These are phyloP conservation scores for Lepidochrysops patricia DNA, from an alignment of 2,888 invertebrate species.

Conservation along the genomic window DNA sequence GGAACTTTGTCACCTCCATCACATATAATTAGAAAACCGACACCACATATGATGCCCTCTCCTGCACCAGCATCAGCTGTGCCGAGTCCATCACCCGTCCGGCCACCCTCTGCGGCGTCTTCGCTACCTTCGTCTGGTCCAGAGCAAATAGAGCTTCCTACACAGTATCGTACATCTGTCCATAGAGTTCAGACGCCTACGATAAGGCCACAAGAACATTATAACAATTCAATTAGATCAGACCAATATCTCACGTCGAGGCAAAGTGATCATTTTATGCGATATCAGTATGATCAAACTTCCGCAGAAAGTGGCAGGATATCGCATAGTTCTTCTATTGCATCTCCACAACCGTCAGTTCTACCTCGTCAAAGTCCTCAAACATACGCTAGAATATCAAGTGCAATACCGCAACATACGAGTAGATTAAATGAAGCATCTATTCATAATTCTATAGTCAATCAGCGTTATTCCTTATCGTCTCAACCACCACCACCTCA, in stretches of 20 bases:
- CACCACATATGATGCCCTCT: constrained; percentile 45
- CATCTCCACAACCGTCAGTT: constrained; percentile 51
- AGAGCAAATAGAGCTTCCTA: constrained; percentile 40
- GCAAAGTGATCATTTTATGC: constrained; percentile 51
- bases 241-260: constrained; percentile 57
- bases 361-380: constrained; percentile 57
- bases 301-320: constrained; percentile 43
- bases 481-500: constrained; percentile 55
- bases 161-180: constrained; percentile 41
- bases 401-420: constrained; percentile 52
- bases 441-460: constrained; percentile 47
- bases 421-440: constrained; percentile 50
- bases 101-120: constrained; percentile 44
- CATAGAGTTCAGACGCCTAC: constrained; percentile 55
- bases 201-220: constrained; percentile 51
- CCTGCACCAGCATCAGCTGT: constrained; percentile 54
- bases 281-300: constrained; percentile 53
- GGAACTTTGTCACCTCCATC: constrained; percentile 64
- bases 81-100: constrained; percentile 34
- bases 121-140: constrained; percentile 37
- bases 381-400: constrained; percentile 54
- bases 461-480: constrained; percentile 45
- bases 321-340: constrained; percentile 41
- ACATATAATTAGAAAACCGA: constrained; percentile 65
- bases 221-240: constrained; percentile 49